Percentiles rank a stretch among this genome's conserved stretches.
These are phyloP conservation scores for Okapia johnstoni DNA, from an alignment of 2,113 vertebrate species.

Conservation along the genomic window DNA sequence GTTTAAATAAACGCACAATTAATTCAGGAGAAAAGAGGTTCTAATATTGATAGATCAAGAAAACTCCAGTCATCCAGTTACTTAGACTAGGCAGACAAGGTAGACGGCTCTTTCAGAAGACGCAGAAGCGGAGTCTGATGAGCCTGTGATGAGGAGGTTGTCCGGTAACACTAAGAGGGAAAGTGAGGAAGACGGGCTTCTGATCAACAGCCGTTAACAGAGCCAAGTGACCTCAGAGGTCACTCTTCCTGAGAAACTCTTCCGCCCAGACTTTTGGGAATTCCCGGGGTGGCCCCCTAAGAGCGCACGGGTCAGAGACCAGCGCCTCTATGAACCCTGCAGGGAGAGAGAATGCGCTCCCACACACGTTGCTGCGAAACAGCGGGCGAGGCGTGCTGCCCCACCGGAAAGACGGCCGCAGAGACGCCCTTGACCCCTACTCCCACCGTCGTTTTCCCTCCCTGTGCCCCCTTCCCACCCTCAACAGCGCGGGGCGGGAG, in stretches of 20 bases:
- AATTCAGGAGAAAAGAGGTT: neutral
- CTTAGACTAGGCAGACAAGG: neutral
- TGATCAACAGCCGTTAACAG: no score
- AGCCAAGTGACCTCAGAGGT: neutral
- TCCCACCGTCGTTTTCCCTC: neutral
- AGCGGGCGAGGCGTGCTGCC: neutral
- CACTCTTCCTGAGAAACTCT: neutral
- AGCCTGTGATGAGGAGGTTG: neutral
- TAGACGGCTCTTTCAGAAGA: neutral
- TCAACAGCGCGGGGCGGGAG: no score
- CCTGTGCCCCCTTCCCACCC: neutral
- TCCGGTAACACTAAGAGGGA: neutral
- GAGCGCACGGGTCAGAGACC: no score
- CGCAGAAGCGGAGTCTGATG: neutral
- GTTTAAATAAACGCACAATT: neutral
- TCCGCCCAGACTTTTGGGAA: neutral
- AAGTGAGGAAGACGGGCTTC: neutral
- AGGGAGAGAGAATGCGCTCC: neutral
- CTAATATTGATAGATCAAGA: neutral
- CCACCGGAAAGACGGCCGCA: neutral
- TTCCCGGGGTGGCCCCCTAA: no score
- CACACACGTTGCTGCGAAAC: neutral
- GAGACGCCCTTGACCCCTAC: neutral
- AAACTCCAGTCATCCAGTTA: no score
- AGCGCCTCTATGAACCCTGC: neutral